These are phyloP conservation scores for Mythimna ferrago DNA, from an alignment of 2,888 invertebrate genomes.

Conservation along the genomic window DNA sequence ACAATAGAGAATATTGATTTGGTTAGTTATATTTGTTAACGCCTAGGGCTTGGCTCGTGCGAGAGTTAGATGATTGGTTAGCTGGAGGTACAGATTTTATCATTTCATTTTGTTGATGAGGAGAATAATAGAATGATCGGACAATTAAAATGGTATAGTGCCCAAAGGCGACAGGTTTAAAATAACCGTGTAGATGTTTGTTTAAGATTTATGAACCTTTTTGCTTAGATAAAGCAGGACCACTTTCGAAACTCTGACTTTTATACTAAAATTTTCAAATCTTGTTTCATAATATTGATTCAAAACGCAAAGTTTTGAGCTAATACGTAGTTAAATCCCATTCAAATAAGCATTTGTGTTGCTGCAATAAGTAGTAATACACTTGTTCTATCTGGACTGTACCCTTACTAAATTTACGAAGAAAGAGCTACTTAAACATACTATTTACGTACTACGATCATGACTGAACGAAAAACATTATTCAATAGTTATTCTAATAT, in stretches of 20 bases:
- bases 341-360: neutral
- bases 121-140: conserved; percentile 13
- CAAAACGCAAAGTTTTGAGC: no score
- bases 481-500: conserved; percentile 20
- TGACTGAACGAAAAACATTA: conserved; percentile 15
- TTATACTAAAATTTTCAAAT: neutral
- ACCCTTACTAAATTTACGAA: neutral
- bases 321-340: neutral
- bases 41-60: conserved; percentile 46
- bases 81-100: conserved; percentile 38
- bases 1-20: conserved; percentile 53
- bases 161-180: neutral
- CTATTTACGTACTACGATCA: neutral
- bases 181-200: neutral
- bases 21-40: conserved; percentile 23
- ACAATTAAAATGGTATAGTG: conserved; percentile 13
- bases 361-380: neutral
- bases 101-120: conserved; percentile 8
- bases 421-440: neutral
- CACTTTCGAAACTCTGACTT: neutral
- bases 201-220: neutral
- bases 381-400: neutral
- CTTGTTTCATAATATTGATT: no score
- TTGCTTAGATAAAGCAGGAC: neutral
- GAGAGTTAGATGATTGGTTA: neutral